These are phyloP conservation scores for Sinocyclocheilus rhinocerous DNA, from an alignment of 2,113 vertebrate species.

Conservation along the genomic window DNA sequence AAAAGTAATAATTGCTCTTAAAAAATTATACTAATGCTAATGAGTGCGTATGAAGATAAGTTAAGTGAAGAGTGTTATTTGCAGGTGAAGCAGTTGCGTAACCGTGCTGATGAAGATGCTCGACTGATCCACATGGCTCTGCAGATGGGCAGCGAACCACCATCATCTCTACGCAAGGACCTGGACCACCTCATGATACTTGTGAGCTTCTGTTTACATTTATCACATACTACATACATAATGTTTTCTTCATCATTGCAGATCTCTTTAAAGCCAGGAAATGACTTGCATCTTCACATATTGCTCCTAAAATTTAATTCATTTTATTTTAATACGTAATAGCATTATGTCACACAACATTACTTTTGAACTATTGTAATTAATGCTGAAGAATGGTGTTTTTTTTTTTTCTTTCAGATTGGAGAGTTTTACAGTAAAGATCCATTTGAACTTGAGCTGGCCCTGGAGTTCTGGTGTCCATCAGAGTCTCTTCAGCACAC, in stretches of 20 bases:
- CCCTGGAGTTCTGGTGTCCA: conserved; percentile 94
- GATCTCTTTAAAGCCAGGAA: background rate
- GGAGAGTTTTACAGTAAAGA: conserved; percentile 92
- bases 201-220: conserved; percentile 71
- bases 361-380: background rate
- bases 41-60: background rate
- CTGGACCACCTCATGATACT: conserved; percentile 94
- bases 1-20: background rate
- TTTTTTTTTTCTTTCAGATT: conserved; percentile 73
- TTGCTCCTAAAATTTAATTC: background rate
- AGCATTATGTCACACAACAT: background rate
- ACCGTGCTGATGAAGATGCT: conserved; percentile 95
- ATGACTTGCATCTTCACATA: background rate
- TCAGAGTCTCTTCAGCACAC: conserved; percentile 92
- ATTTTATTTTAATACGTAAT: background rate
- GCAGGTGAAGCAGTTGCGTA: conserved; percentile 95
- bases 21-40: background rate
- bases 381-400: conserved; percentile 14
- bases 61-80: conserved; percentile 8
- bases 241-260: background rate
- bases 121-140: conserved; percentile 94
- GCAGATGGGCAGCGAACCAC: conserved; percentile 95
- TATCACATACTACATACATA: background rate
- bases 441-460: conserved; percentile 87
- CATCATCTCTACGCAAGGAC: conserved; percentile 85